Evolutionary conservation across 1,140 invertebrate species (phyloP).

Genomic region (Pseudomyrmex dendroicus): DNA sequence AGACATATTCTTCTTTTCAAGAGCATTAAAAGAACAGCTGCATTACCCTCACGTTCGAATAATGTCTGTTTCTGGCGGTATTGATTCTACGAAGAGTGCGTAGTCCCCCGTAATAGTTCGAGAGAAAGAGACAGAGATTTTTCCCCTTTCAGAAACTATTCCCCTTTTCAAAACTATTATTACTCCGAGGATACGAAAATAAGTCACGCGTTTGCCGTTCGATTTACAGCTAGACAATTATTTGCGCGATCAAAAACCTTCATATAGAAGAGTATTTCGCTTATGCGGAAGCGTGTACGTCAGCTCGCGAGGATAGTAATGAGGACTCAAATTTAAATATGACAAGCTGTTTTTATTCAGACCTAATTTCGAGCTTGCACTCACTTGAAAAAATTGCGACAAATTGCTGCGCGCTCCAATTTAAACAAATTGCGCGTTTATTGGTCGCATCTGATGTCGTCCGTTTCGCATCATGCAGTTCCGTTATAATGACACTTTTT

Average conservation of each 20-base stretch:
- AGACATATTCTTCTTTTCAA: not conserved
- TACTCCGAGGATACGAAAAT: not conserved
- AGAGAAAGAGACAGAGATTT: not conserved
- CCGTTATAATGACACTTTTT: not conserved
- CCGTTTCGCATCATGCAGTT: not conserved
- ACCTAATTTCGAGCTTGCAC: not conserved
- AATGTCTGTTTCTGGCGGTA: constrained; percentile 41
- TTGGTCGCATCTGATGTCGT: not conserved
- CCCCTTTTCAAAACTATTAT: constrained; percentile 4
- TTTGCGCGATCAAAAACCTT: not conserved
- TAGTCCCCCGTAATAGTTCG: not conserved
- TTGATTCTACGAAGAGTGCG: constrained; percentile 34
- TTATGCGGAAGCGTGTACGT: not conserved
- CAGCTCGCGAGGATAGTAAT: not conserved
- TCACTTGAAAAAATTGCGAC: not conserved
- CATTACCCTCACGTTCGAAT: not conserved
- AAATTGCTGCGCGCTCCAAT: not conserved
- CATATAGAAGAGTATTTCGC: not conserved
- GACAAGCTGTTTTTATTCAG: not conserved
- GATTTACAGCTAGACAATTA: not conserved
- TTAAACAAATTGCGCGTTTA: not conserved
- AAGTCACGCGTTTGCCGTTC: not conserved
- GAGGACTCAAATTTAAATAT: not conserved
- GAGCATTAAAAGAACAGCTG: not conserved
- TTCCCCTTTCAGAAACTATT: constrained; percentile 11